Conservation (phyloP, 2,888 invertebrate genomes). For the Horisme vitalbata region DNA sequence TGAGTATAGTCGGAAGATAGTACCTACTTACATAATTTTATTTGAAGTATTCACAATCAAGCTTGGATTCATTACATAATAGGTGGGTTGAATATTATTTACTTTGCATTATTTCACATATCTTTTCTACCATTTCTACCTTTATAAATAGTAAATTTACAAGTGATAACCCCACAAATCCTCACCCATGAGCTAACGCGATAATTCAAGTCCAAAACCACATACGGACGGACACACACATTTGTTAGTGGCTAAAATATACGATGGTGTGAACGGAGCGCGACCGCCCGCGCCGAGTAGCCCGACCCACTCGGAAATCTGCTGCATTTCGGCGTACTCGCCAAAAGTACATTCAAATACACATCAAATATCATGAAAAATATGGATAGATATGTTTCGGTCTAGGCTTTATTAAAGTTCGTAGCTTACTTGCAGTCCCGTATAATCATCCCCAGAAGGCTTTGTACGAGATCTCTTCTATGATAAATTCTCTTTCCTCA, state of each 20-base stretch:
- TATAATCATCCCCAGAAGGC: too few species aligned
- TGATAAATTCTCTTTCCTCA: background rate
- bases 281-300: background rate
- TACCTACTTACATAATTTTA: too few species aligned
- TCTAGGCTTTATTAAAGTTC: too few species aligned
- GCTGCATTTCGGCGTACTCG: background rate
- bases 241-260: slow-evolving; percentile 13
- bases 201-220: slow-evolving; percentile 15
- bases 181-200: slow-evolving; percentile 14
- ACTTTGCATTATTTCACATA: background rate
- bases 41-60: too few species aligned
- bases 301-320: background rate
- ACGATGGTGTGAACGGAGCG: slow-evolving; percentile 2
- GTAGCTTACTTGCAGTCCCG: too few species aligned
- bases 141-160: background rate
- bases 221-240: slow-evolving; percentile 15
- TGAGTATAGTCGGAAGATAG: too few species aligned
- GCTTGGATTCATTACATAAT: too few species aligned
- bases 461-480: too few species aligned
- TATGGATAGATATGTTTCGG: too few species aligned
- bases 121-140: background rate
- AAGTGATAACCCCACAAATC: slow-evolving; percentile 11
- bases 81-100: background rate
- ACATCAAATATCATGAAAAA: background rate
- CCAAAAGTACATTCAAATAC: slow-evolving; percentile 1